Percentiles rank a stretch among this genome's conserved stretches.
Conservation (phyloP, 2,888 invertebrate species). For the Julus scanicus region DNA sequence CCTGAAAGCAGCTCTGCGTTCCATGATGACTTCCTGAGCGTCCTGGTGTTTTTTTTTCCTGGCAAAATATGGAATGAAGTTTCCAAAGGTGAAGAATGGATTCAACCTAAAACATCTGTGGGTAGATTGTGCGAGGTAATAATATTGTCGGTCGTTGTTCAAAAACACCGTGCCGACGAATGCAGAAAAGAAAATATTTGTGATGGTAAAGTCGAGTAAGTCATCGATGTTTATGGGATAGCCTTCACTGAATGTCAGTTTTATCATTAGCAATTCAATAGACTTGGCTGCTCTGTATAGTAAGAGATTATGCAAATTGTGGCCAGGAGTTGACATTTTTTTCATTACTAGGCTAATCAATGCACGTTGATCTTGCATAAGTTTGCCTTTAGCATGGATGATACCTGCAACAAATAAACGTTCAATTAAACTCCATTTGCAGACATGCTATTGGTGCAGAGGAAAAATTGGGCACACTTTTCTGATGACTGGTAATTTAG, state of each 20-base stretch:
- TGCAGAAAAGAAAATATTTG: constrained; percentile 55
- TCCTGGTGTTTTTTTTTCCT: not conserved
- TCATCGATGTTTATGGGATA: constrained; percentile 32
- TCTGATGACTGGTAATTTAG: too few relatives aligned
- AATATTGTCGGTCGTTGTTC: constrained; percentile 48
- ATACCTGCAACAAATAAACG: constrained; percentile 72
- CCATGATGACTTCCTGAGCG: not conserved
- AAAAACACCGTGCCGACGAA: constrained; percentile 53
- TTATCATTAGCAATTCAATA: constrained; percentile 51
- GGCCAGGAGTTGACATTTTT: constrained; percentile 78
- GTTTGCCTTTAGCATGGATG: constrained; percentile 81
- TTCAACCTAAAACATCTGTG: constrained; percentile 52
- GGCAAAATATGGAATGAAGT: constrained; percentile 42
- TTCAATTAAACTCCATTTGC: not conserved
- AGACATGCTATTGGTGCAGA: too few relatives aligned
- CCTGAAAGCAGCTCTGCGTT: not conserved
- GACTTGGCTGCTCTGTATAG: constrained; percentile 50
- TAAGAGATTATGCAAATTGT: constrained; percentile 65
- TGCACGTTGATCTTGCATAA: constrained; percentile 85
- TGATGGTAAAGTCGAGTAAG: constrained; percentile 52
- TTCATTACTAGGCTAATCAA: constrained; percentile 79
- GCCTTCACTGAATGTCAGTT: constrained; percentile 45
- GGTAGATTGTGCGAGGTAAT: constrained; percentile 21
- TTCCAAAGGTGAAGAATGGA: constrained; percentile 18
- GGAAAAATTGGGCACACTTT: too few relatives aligned